Evolutionary conservation across 2,113 vertebrate genomes (phyloP), one percentile per base, ranked within the genome.

Genomic region (Chaenogobius annularis): DNA sequence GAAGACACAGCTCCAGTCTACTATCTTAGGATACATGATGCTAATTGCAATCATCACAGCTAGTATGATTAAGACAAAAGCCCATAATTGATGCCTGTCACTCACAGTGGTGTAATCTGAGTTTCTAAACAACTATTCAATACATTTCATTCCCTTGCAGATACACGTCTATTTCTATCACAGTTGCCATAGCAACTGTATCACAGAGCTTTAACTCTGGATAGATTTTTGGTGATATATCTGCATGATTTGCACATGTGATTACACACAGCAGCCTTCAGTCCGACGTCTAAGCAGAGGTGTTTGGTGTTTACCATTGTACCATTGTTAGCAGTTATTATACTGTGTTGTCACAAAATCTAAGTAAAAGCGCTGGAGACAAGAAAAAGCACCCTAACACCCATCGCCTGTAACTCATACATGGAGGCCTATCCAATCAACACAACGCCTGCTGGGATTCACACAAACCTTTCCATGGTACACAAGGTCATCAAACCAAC

Each of bases 131-230:
- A 91, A 86, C 88, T 86, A 77, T 91, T 92, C 85, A 89, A 90
- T 89, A 86, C 88, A 81, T 91, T 87, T 88, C 85, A 88, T 90
- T 92, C 83, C 87, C 85, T 89, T 85, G 90, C 90, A 93, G 92
- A 93, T 89, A 88, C 89, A 91, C 73, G 83, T 91, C 92, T 93
- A 93, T 92, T 92, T 92, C 91, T 84, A 93, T 90, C 90, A 92
- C 84, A 70, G 93, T 94, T 92, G 87, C 93, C 92, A 93, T 93
- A 88, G 92, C 91, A 93, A 94, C 93, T 91, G 89, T 89, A 90
- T 92, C 89, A 91, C 89, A 89, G 88, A 79, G 88, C 87, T 81
- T 86, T 90, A 91, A 92, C 91, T 85, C 90, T 87, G 91, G 92
- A 91, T 92, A 85, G 90, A 92, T 92, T 92, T 83, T 84, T 83